These are phyloP conservation scores for Himalopsyche kuldschensis DNA, from an alignment of 2,888 invertebrate genomes.

Conservation along the genomic window DNA sequence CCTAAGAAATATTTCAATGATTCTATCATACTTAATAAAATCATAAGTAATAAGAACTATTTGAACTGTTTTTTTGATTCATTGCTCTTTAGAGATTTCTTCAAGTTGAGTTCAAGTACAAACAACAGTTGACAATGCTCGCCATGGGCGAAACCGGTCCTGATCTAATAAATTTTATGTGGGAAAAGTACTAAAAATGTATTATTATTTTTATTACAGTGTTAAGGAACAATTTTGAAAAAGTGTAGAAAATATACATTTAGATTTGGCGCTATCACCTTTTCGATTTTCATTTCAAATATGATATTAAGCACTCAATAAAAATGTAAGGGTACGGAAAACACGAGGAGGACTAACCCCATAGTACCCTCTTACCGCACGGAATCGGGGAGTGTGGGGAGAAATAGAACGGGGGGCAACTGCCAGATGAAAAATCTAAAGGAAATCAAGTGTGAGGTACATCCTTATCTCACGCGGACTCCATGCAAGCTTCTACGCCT, in stretches of 20 bases:
- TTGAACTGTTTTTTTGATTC: too few relatives aligned
- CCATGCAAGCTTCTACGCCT: slow-evolving; percentile 2
- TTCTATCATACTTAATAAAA: too few relatives aligned
- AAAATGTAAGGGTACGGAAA: neutral
- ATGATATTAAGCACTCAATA: neutral
- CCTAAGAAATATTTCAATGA: too few relatives aligned
- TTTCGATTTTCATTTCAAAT: neutral
- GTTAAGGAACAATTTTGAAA: too few relatives aligned
- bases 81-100: too few relatives aligned
- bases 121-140: too few relatives aligned
- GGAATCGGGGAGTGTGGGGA: neutral
- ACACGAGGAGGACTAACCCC: neutral
- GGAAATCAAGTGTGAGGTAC: slow-evolving; percentile 34
- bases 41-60: too few relatives aligned
- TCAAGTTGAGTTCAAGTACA: too few relatives aligned
- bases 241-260: neutral
- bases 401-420: slow-evolving; percentile 2
- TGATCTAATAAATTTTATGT: too few relatives aligned
- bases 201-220: too few relatives aligned
- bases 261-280: neutral
- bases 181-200: too few relatives aligned
- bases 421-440: slow-evolving; percentile 34
- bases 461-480: slow-evolving; percentile 3
- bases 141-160: too few relatives aligned
- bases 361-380: neutral